Percentiles rank a stretch among this genome's conserved stretches.
Evolutionary conservation across 2,888 invertebrate species (phyloP).

Genomic region (Polydrusus cervinus): DNA sequence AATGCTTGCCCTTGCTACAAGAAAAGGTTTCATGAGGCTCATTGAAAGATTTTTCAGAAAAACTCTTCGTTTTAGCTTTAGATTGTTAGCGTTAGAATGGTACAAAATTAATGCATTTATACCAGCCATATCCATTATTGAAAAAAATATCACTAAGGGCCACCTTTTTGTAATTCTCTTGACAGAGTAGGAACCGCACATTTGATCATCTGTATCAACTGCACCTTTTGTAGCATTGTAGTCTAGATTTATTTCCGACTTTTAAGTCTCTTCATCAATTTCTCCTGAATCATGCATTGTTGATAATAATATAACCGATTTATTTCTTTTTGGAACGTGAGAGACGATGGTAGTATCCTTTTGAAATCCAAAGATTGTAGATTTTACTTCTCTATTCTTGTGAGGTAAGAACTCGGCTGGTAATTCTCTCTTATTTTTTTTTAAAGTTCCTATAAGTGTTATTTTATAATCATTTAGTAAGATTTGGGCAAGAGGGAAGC

Average conservation of each 20-base stretch:
- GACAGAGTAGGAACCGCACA: too few relatives aligned
- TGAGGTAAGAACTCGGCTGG: slow-evolving; percentile 25
- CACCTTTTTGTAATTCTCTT: too few relatives aligned
- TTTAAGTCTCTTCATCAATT: too few relatives aligned
- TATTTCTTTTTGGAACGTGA: slow-evolving; percentile 55
- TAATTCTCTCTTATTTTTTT: slow-evolving; percentile 7
- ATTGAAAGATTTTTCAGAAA: too few relatives aligned
- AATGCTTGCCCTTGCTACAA: too few relatives aligned
- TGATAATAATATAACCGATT: slow-evolving; percentile 58
- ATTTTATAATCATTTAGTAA: slow-evolving; percentile 10
- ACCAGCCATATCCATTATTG: slow-evolving; percentile 19
- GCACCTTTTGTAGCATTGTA: too few relatives aligned
- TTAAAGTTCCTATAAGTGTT: slow-evolving; percentile 22
- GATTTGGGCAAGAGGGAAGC: not conserved
- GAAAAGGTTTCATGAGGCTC: too few relatives aligned
- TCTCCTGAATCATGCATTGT: too few relatives aligned
- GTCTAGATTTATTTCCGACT: too few relatives aligned
- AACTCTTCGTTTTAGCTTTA: too few relatives aligned
- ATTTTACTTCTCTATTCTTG: slow-evolving; percentile 36
- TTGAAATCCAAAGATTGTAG: slow-evolving; percentile 25
- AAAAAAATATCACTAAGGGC: slow-evolving; percentile 7
- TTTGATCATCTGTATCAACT: slow-evolving; percentile 23
- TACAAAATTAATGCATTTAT: too few relatives aligned
- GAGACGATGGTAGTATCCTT: slow-evolving; percentile 33
- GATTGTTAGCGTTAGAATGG: too few relatives aligned